Conservation (phyloP, 2,888 invertebrate genomes). For the Octodonta nipae region DNA sequence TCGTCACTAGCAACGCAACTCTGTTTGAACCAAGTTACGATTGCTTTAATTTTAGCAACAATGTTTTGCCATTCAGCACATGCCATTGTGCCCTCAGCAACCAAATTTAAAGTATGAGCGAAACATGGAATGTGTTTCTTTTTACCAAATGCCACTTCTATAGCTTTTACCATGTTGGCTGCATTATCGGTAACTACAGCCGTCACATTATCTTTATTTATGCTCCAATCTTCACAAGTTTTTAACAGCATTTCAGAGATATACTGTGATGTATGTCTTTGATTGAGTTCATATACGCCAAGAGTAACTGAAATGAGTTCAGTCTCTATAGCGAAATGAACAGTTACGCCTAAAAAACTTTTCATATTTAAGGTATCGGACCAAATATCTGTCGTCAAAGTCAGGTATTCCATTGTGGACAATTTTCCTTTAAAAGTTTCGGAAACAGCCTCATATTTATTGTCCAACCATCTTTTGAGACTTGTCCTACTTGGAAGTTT, state of each 20-base stretch:
- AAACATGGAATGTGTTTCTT: conserved; percentile 1
- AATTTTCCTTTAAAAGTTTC: neutral
- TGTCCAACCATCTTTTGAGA: neutral
- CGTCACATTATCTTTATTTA: neutral
- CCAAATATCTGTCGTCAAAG: neutral
- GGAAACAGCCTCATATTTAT: neutral
- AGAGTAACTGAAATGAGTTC: neutral
- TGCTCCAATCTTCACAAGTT: neutral
- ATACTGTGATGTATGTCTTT: neutral
- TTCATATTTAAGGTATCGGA: neutral
- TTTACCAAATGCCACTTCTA: conserved; percentile 5
- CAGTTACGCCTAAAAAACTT: neutral
- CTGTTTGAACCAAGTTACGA: conserved; percentile 8
- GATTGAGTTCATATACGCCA: neutral
- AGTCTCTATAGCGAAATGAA: neutral
- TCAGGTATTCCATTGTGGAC: neutral
- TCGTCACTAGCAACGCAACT: conserved; percentile 5
- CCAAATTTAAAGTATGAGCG: neutral
- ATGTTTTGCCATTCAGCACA: conserved; percentile 1
- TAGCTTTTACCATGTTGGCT: conserved; percentile 4
- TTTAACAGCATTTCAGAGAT: neutral
- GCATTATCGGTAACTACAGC: conserved; percentile 4
- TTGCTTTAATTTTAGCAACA: conserved; percentile 5
- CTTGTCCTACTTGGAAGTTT: neutral
- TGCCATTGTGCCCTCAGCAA: neutral